Evolutionary conservation across 35 echinoderm and acorn worm species (phyloP), one percentile per base, ranked within the genome.

Genomic region (Lytechinus variegatus): DNA sequence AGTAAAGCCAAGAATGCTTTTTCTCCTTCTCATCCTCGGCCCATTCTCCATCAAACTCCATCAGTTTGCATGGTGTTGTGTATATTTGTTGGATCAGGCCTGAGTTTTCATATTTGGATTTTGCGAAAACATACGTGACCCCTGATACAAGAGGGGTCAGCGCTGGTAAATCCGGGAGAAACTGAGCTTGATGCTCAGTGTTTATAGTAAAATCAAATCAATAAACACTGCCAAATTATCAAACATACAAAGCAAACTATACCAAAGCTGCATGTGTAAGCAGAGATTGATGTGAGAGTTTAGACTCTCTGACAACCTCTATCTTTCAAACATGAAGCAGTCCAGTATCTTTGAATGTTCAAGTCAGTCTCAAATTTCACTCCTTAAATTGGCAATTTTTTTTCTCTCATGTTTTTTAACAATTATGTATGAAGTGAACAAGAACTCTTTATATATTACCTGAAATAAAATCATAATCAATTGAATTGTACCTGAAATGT

Each of bases 141-240:
- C 66, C 14, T 5, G 66, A n/a, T 79, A 79, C 66, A 79, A 79
- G 66, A 79, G 21, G 66, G 66, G 66, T 79, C 66, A 79, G 6
- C 21, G 56, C 8, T 79, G 66, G 14, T 16, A 79, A 79, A 79
- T 79, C 66, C 66, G 7, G 66, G n/a, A 79, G 66, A 79, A 79
- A 79, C 66, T 79, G 66, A 79, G 66, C 66, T 24, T 79, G 66
- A 79, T 79, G 19, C 66, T 4, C 3, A 79, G 66, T 79, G 66
- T 79, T 79, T 79, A 79, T 79, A 79, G 66, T 79, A 79, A 79
- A 79, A 79, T 79, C 66, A 79, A 79, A 24, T 79, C 66, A 79
- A 79, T 79, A 79, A 79, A 79, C 66, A 79, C 14, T n/a, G 66
- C 66, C 66, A 79, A 24, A 79, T 79, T 79, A 79, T 79, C 66